Percentiles rank a stretch among this genome's conserved stretches.
phyloP scores from a whole-genome alignment of 2,113 vertebrate species.

The Piprites chloris region DNA sequence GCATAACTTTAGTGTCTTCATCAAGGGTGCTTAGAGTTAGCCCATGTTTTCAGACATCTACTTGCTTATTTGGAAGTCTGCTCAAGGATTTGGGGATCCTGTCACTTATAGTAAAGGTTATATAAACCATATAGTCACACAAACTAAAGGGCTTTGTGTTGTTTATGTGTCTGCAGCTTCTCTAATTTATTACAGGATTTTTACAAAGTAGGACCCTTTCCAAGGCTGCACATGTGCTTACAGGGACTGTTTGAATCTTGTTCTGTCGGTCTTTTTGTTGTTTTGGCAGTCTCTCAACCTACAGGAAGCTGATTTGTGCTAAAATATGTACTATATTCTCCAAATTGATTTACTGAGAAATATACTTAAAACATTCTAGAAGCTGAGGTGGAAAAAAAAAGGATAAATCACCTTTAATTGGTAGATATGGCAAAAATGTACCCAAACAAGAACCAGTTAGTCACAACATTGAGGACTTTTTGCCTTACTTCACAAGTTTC shows the following conservation, averaged over 20 bases:
- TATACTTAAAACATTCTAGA: neutral
- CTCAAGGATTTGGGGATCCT: neutral
- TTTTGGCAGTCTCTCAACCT: neutral
- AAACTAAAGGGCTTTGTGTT: neutral
- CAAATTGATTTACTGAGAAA: neutral
- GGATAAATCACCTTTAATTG: neutral
- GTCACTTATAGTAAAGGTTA: neutral
- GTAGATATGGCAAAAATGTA: neutral
- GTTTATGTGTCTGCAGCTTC: neutral
- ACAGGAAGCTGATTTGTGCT: neutral
- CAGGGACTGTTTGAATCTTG: neutral
- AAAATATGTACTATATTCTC: neutral
- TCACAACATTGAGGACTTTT: neutral
- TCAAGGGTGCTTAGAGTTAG: neutral
- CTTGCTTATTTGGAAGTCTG: neutral
- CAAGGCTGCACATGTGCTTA: neutral
- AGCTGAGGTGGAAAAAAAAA: fast-evolving
- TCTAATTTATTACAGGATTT: neutral
- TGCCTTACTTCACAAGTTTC: neutral
- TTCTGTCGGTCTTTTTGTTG: neutral
- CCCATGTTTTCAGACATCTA: neutral
- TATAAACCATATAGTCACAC: neutral
- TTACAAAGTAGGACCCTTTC: neutral
- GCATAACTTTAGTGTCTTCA: neutral
- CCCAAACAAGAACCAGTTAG: neutral